Conservation (phyloP, 1,140 invertebrate species). For the Subanguina moxae region DNA sequence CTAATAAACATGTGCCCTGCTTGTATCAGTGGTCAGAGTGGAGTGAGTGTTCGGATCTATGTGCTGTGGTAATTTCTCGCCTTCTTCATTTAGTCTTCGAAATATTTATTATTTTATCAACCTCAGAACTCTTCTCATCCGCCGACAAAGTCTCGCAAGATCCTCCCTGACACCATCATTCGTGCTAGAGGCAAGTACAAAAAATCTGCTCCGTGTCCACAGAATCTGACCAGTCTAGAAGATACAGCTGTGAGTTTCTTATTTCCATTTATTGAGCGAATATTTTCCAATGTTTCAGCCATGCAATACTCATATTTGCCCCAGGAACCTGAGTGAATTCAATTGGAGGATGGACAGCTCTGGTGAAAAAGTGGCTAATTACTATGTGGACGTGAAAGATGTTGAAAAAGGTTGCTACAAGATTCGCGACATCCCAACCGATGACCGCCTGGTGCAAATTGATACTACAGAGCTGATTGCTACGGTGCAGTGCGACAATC, state of each 20-base stretch:
- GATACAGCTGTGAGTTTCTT: background rate
- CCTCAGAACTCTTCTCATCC: background rate
- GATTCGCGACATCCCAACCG: too few relatives aligned
- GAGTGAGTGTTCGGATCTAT: background rate
- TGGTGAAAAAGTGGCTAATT: background rate
- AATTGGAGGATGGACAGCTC: background rate
- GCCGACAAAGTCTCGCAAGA: background rate
- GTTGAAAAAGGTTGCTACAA: too few relatives aligned
- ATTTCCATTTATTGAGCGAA: background rate
- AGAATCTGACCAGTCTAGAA: background rate
- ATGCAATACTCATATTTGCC: background rate
- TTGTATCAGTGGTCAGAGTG: constrained; percentile 4
- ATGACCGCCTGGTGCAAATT: too few relatives aligned
- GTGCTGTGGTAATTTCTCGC: background rate
- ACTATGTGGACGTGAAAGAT: too few relatives aligned
- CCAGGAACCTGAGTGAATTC: background rate
- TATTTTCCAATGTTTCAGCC: background rate
- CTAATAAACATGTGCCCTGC: background rate
- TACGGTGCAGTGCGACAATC: too few relatives aligned
- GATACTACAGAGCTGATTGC: too few relatives aligned
- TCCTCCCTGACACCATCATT: background rate
- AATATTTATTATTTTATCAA: background rate
- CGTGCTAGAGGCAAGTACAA: background rate
- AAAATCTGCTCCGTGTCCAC: background rate
- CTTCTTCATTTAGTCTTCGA: background rate